Percentiles rank a stretch among this genome's conserved stretches.
phyloP scores from a whole-genome alignment of 2,888 invertebrate genomes.

The Cremastobaeus sp. region DNA sequence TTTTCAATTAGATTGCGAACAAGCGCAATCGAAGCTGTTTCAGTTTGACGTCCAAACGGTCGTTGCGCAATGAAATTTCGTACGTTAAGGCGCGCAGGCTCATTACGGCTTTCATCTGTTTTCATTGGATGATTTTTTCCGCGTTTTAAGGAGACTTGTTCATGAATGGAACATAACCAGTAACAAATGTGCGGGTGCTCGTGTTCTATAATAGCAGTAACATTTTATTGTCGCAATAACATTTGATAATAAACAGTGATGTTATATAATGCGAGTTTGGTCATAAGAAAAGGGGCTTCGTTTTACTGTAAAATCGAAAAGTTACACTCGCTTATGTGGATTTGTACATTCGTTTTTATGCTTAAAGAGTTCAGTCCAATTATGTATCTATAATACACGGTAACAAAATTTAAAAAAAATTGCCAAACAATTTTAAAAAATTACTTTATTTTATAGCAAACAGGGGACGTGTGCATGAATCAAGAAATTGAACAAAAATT shows the following conservation, averaged over 20 bases:
- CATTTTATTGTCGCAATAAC: constrained; percentile 20
- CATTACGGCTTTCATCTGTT: constrained; percentile 28
- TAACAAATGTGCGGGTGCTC: not conserved
- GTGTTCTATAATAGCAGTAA: constrained; percentile 4
- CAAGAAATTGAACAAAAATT: no score
- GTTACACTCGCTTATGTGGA: no score
- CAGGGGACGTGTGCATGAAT: no score
- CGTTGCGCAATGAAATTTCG: constrained; percentile 43
- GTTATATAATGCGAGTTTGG: no score
- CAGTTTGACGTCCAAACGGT: constrained; percentile 28
- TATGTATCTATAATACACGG: no score
- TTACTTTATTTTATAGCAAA: no score
- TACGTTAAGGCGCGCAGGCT: constrained; percentile 15
- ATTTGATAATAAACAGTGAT: constrained; percentile 11
- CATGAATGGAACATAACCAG: not conserved
- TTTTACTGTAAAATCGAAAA: no score
- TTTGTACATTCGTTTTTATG: no score
- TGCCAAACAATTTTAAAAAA: no score
- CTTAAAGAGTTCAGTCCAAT: no score
- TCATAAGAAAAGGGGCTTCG: no score
- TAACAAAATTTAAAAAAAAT: no score
- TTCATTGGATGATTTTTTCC: constrained; percentile 25
- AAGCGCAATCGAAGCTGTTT: constrained; percentile 42
- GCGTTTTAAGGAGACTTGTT: not conserved
- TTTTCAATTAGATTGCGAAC: constrained; percentile 51